Base-by-base conservation (phyloP, 2,113 vertebrate species). In the Toxostoma redivivum region DNA sequence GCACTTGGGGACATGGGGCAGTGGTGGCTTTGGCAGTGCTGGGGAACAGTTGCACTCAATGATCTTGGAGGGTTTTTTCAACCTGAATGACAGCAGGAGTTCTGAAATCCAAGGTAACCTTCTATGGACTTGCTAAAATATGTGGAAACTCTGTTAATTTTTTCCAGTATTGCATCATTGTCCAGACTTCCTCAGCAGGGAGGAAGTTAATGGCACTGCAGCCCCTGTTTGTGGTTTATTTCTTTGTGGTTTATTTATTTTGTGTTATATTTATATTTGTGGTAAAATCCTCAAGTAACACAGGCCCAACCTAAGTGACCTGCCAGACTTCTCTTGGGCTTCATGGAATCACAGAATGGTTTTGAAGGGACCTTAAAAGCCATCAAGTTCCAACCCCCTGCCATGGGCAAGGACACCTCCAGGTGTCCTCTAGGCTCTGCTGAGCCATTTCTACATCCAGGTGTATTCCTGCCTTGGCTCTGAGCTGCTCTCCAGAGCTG, bases 1-100 rank as follows among this genome's bases (percentile, higher is more conserved):
- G 54, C 47, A 35, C 15, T 11, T 54, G 40, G 17, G 54, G 35
- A 42, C 21, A 2, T 5, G 31, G 15, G 3, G 12, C 21, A 47
- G 24, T 47, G 38, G n/a, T 69, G 47, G n/a, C 38, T 21, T 54
- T 40, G 40, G 40, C 30, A 42, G 21, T 22, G 35, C 21, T 76
- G 56, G 47, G 3, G 18, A 69, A 7, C 0, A 3, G 8, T 4
- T 69, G 31, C 21, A 47, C 30, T 61, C 0, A 5, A 35, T 19
- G 30, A 11, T 16, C 21, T 61, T 31, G 9, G 22, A 33, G 47
- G 14, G 5, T 2, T 62, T 35, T 67, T 42, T 62, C 47, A 27
- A 20, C 40, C 14, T 27, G 37, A 61, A 42, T 35, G n/a, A 23
- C 7, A 9, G 12, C 47, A 48, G 31, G 35, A 33, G 8, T 51